Base-by-base conservation (phyloP, 2,797 vertebrate species). In the Labroides dimidiatus region DNA sequence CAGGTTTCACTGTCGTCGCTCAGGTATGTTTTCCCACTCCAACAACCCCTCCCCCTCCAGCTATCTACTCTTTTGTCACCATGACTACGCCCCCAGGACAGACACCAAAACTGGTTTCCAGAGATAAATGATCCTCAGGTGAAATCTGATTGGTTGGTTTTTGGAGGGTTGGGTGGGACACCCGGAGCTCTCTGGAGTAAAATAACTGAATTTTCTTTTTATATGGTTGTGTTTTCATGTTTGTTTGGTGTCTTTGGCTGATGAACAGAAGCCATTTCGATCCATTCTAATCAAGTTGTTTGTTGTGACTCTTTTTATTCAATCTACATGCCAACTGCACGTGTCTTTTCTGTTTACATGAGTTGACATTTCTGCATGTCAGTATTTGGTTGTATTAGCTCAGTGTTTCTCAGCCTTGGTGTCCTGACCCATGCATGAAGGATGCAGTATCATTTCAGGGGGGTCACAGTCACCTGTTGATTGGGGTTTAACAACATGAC, bases 1-100 rank as follows among this genome's bases (percentile, higher is more conserved):
- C 87, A 23, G 79, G 84, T 91, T 90, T 84, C 88, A 66, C 21
- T 55, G 56, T 69, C 4, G 61, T 75, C 12, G 33, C 62, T 61
- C 65, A 62, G 75, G 75, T 85, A 86, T 79, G 77, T 42, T 67
- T 64, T 77, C 69, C 49, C 43, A 9, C 69, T 53, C 19, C 0
- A 9, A 2, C n/a, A 44, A 12, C 8, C 63, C 42, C 51, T 13
- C 41, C 41, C 54, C 24, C 50, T 21, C 12, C 15, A 10, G 30
- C n/a, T 12, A 21, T 20, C 11, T 8, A 1, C 43, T 58, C 27
- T 51, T 36, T 64, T 12, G 64, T 84, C 72, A 36, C 61, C 62
- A 71, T 39, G 36, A 69, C 4, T 10, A 80, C 41, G 4, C 52
- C 52, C 39, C 4, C 20, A 44, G 24, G 51, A 33, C 52, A 58